Base-by-base conservation (phyloP, 2,797 vertebrate species). In the Schizopygopsis pylzovi region DNA sequence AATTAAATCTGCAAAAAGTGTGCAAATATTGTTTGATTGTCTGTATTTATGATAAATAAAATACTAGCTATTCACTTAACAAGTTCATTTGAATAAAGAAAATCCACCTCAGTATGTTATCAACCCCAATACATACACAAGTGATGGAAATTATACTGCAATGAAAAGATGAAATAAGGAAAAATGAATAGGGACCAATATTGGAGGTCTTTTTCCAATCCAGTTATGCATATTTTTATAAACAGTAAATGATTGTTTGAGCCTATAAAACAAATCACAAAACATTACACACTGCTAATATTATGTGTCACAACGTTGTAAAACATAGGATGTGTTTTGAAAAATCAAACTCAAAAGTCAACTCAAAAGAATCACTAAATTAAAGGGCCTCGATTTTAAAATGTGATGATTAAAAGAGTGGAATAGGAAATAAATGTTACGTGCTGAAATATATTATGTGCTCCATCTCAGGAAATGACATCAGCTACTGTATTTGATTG, bases 391-490 rank as follows among this genome's bases (percentile, higher is more conserved):
- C 43, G 0, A 43, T n/a, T 43, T 43, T 43, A 71, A n/a, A 71
- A 71, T 45, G 37, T 41, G 9, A 43, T 43, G 20, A 45, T 12
- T 11, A 10, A 72, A 45, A 45, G 41, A 73, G 15, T 28, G n/a
- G 4, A 16, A 25, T 8, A 25, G 70, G 22, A 45, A 72, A 47
- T 6, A 72, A 25, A 47, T 47, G 0, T 18, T 2, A 16, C 15
- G 3, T 45, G 41, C 41, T 16, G 41, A 45, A 72, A 56, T 1
- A 11, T 8, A 45, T 79, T 59, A 59, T 1, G 20, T 22, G 56
- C 59, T 63, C 5, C 61, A 28, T 28, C 61, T 15, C 83, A 84
- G 83, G 49, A 84, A 79, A 84, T 84, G 63, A 84, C 75, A 79
- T 59, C 75, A 79, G 37, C 20, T 33, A 4, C 33, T 68, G 33